Percentiles rank a stretch among this genome's conserved stretches.
These are phyloP conservation scores for Drosophila lowei DNA, from an alignment of 1,140 invertebrate species.

Conservation along the genomic window DNA sequence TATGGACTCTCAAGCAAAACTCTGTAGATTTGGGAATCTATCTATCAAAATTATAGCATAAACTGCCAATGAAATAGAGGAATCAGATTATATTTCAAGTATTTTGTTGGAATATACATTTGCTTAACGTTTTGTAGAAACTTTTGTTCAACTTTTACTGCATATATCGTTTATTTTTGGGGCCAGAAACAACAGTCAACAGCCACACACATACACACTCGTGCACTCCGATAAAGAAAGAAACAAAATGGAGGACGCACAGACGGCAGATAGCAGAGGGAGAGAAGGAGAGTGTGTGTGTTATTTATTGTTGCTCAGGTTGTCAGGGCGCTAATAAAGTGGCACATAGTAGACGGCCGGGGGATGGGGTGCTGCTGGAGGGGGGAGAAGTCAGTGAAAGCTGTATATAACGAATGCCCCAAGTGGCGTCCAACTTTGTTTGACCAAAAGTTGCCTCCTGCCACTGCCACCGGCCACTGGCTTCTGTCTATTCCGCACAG, in stretches of 20 bases:
- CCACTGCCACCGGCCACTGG: slow-evolving; percentile 7
- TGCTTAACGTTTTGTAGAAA: slow-evolving; percentile 4
- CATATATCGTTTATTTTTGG: slow-evolving; percentile 16
- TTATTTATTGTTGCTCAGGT: slow-evolving; percentile 74
- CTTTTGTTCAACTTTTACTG: slow-evolving; percentile 10
- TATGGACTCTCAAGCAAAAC: too few relatives aligned
- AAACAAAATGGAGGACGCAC: slow-evolving; percentile 53
- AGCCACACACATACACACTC: not conserved
- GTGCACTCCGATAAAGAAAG: not conserved
- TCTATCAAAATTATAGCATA: too few relatives aligned
- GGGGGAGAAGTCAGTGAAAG: slow-evolving; percentile 14
- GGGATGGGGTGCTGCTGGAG: not conserved
- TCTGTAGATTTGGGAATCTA: too few relatives aligned
- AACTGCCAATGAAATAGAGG: too few relatives aligned
- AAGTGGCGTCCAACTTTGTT: slow-evolving; percentile 66
- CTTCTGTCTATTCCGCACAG: slow-evolving; percentile 56
- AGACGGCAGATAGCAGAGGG: too few relatives aligned
- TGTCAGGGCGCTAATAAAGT: slow-evolving; percentile 77
- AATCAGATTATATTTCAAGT: too few relatives aligned
- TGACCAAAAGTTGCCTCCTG: slow-evolving; percentile 57
- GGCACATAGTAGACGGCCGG: slow-evolving; percentile 25
- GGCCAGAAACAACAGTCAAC: slow-evolving; percentile 3
- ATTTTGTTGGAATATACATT: slow-evolving; percentile 8
- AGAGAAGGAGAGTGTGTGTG: slow-evolving; percentile 6
- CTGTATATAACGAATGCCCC: slow-evolving; percentile 46